A percentile compares a stretch with the other conserved stretches of the same genome.
These are phyloP conservation scores for Leptobrachium ailaonicum DNA, from an alignment of 2,113 vertebrate genomes.

Conservation along the genomic window DNA sequence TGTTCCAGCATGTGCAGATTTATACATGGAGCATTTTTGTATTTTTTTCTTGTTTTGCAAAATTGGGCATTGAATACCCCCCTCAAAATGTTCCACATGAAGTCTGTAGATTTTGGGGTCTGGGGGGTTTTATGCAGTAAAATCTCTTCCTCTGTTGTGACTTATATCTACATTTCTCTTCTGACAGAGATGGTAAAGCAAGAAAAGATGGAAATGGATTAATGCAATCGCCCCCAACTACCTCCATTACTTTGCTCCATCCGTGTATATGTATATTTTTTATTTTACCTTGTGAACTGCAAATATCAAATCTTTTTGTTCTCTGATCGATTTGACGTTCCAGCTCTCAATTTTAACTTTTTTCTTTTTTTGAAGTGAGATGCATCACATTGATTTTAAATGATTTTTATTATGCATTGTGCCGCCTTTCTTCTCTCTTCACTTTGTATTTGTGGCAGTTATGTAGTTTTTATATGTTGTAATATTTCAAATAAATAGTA, in stretches of 20 bases:
- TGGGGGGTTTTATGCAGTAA: too few species aligned
- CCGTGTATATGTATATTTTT: conserved; percentile 9
- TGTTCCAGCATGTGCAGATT: too few species aligned
- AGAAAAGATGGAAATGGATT: conserved; percentile 75
- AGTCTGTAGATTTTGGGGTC: too few species aligned
- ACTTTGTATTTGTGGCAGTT: conserved; percentile 71
- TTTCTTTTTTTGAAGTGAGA: conserved; percentile 11
- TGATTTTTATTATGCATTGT: conserved; percentile 72
- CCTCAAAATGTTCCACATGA: too few species aligned
- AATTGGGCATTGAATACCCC: too few species aligned
- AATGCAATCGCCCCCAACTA: conserved; percentile 39
- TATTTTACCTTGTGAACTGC: conserved; percentile 10
- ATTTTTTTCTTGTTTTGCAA: too few species aligned
- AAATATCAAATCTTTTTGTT: conserved; percentile 5
- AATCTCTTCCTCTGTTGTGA: too few species aligned
- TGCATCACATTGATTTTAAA: background rate
- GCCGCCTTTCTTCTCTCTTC: conserved; percentile 70
- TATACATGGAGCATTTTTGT: too few species aligned
- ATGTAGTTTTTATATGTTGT: conserved; percentile 98
- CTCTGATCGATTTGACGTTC: background rate
- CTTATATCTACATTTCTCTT: background rate
- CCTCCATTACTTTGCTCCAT: conserved; percentile 32
- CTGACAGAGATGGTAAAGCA: conserved; percentile 67
- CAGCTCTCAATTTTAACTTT: background rate
- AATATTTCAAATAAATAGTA: conserved; percentile 94